These are phyloP conservation scores for Himalopsyche anomala DNA, from an alignment of 2,888 invertebrate genomes.

Conservation along the genomic window DNA sequence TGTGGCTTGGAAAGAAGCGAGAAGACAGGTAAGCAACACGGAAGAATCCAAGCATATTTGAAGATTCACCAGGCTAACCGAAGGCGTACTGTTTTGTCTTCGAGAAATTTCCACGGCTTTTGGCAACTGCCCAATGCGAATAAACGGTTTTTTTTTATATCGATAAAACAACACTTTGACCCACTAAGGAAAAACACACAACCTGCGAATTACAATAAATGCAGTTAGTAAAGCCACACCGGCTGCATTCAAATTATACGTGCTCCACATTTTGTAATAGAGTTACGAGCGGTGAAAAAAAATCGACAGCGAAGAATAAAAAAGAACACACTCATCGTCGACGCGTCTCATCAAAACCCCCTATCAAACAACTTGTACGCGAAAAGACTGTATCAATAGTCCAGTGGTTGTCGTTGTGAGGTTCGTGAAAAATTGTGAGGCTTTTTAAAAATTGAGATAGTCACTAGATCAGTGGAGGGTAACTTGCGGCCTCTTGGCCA, in stretches of 20 bases:
- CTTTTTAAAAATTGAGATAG: no score
- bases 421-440: no score
- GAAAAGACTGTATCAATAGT: neutral
- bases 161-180: neutral
- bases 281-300: neutral
- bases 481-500: no score
- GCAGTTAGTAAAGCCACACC: conserved; percentile 8
- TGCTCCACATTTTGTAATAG: conserved; percentile 13
- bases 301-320: neutral
- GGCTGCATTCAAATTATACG: conserved; percentile 25
- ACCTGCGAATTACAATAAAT: conserved; percentile 9
- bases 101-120: neutral
- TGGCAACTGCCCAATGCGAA: neutral
- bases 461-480: no score
- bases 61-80: neutral
- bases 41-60: neutral
- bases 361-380: neutral
- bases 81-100: neutral
- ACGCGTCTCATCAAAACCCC: neutral
- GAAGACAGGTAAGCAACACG: no score
- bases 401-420: no score
- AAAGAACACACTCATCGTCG: neutral
- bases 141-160: neutral
- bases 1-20: no score
- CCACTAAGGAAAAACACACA: neutral